Evolutionary conservation across 2,888 invertebrate species (phyloP), one percentile per base, ranked within the genome.

Genomic region (Drepanosiphum platanoidis): DNA sequence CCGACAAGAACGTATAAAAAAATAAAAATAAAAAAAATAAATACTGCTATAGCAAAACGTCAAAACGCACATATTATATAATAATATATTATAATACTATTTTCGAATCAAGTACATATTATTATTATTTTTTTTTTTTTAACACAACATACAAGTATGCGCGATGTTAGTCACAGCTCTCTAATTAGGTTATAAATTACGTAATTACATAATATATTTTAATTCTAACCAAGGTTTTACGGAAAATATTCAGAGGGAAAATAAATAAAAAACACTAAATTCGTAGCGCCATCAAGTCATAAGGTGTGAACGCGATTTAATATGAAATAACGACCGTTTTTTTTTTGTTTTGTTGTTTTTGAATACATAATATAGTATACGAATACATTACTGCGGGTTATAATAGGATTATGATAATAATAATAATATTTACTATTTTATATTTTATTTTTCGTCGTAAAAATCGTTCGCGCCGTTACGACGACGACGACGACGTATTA

Each of bases 11-110:
- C 27, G 27, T 64, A 27, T 64, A 27, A 64, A 27, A 61, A 27
- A 27, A 52, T 18, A 22, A 46, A 46, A 46, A 46, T 15, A 46
- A 52, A 52, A 52, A 52, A 15, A 52, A 52, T 52, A 52, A 64
- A 64, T 64, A 64, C 64, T 64, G 64, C 64, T 34, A 68, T 30
- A 68, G 8, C 34, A 68, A 61, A 27, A 34, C 34, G 68, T 34
- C n/a, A n/a, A n/a, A n/a, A n/a, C n/a, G n/a, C n/a, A n/a, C n/a
- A n/a, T n/a, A n/a, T n/a, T n/a, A n/a, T n/a, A n/a, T n/a, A n/a
- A 30, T 68, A 27, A 64, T 64, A 30, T 27, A 27, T 27, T 11
- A 30, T 68, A 13, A 64, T 64, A 64, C 64, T 64, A 64, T 64
- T 64, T 27, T 64, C 22, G 13, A 30, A 9, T 64, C 13, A 27